These are phyloP conservation scores for Cynopterus brachyotis DNA, from an alignment of 2,113 vertebrate species.

Conservation along the genomic window DNA sequence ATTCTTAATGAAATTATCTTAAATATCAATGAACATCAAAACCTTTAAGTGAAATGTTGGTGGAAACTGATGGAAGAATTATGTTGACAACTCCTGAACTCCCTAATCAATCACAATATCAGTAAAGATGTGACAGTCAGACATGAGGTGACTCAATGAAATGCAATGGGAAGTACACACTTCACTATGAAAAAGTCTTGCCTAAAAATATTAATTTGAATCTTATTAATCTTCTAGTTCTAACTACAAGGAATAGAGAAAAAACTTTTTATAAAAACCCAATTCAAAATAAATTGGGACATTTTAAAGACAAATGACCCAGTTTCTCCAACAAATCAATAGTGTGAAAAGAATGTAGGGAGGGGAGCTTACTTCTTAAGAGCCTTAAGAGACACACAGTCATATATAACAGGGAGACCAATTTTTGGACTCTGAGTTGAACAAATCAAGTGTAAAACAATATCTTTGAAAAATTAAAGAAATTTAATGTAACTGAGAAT, in stretches of 20 bases:
- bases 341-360: neutral
- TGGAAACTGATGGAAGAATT: neutral
- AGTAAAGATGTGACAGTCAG: neutral
- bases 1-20: slow-evolving; percentile 6
- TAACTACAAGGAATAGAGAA: neutral
- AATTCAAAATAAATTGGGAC: slow-evolving; percentile 5
- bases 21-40: neutral
- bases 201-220: slow-evolving; percentile 34
- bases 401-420: neutral
- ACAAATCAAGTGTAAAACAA: slow-evolving; percentile 5
- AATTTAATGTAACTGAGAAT: neutral
- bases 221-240: neutral
- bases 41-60: neutral
- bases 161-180: neutral
- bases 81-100: neutral
- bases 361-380: neutral
- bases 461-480: neutral
- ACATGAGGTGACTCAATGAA: neutral
- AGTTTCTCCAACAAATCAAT: slow-evolving; percentile 49
- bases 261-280: neutral
- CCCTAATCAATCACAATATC: neutral
- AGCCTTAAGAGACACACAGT: neutral
- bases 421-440: neutral
- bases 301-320: slow-evolving; percentile 54
- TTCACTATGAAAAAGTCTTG: neutral